Evolutionary conservation across 1,140 invertebrate genomes (phyloP), one percentile per base, ranked within the genome.

Genomic region (Panulirus ornatus): DNA sequence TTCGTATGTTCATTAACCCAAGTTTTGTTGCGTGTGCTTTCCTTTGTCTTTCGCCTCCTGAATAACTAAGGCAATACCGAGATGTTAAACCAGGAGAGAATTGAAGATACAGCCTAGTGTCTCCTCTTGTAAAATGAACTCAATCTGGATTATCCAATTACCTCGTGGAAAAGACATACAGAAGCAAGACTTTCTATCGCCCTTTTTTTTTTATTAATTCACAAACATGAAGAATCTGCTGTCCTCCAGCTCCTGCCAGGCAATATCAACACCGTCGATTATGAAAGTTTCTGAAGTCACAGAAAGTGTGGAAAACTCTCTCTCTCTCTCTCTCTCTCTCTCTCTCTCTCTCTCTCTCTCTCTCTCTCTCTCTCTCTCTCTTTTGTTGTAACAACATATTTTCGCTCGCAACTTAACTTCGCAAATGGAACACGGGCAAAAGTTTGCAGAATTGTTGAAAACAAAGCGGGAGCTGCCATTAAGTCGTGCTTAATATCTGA

Each of bases 291-390:
- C 19, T 19, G 16, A 14, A 58, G 54, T 58, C 54, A 58, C 19
- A 58, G 54, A n/a, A n/a, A n/a, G n/a, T n/a, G n/a, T n/a, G n/a
- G n/a, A n/a, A n/a, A n/a, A n/a, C n/a, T n/a, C 22, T 58, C 51
- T 58, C 22, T 11, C 11, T 40, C 30, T 40, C 63, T 19, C 30
- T 66, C 63, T 66, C 19, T 40, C 11, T 40, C 36, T 42, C 73
- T 76, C 73, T 76, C 36, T 42, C 73, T 76, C 38, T 76, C 38
- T 42, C 73, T 76, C 36, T 40, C 73, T 76, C 36, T 27, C 9
- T 79, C 40, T 79, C 19, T 79, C 40, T 40, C 40, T 78, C 75
- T 78, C 75, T 78, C 75, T 78, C 75, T 78, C 58, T 84, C 36
- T 22, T 54, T 66, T 34, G 34, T 42, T 16, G 47, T 36, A 34